These are phyloP conservation scores for Timandra comae DNA, from an alignment of 2,888 invertebrate genomes.

Conservation along the genomic window DNA sequence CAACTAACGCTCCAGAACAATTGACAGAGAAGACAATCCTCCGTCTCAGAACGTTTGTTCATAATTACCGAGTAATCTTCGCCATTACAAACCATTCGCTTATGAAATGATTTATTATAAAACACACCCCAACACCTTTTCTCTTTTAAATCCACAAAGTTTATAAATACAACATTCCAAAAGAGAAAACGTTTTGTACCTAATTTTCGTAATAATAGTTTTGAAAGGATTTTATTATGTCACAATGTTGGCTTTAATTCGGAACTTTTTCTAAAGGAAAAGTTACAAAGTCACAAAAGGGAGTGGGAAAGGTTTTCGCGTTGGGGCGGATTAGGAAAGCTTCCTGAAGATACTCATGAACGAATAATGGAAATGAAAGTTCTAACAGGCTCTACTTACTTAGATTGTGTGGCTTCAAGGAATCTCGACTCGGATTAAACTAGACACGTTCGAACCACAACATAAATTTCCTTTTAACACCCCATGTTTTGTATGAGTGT, in stretches of 20 bases:
- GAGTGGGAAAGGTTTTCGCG: constrained; percentile 42
- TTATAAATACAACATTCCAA: constrained; percentile 1
- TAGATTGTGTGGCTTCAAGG: constrained; percentile 55
- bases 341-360: constrained; percentile 34
- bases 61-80: constrained; percentile 12
- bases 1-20: constrained; percentile 16
- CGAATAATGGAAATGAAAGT: constrained; percentile 58
- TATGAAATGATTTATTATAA: neutral
- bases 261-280: constrained; percentile 43
- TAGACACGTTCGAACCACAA: constrained; percentile 56
- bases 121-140: no score
- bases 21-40: constrained; percentile 18
- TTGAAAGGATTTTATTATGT: constrained; percentile 31
- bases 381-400: constrained; percentile 56
- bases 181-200: neutral
- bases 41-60: constrained; percentile 16
- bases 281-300: constrained; percentile 38
- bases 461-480: constrained; percentile 55
- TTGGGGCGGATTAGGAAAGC: constrained; percentile 49
- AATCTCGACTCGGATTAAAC: constrained; percentile 56
- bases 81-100: neutral
- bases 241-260: constrained; percentile 36
- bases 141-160: no score
- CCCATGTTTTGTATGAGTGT: constrained; percentile 4
- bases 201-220: constrained; percentile 24